Conservation (phyloP, 2,113 vertebrate genomes). For the Barbus barbus region DNA sequence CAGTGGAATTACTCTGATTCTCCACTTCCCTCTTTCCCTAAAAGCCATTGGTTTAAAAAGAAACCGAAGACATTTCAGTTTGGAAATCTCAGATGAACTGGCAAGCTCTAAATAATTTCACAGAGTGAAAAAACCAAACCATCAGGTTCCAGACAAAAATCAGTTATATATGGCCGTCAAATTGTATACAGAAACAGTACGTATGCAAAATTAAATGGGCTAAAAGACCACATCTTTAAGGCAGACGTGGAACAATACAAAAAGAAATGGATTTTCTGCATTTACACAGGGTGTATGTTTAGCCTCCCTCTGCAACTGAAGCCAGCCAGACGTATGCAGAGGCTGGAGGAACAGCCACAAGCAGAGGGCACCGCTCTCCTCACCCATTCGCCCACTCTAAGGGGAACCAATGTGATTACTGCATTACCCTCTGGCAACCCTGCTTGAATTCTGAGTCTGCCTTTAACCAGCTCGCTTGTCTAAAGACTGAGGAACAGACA, state of each 20-base stretch:
- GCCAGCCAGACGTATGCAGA: slow-evolving; percentile 44
- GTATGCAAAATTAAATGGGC: slow-evolving; percentile 20
- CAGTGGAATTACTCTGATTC: slow-evolving; percentile 21
- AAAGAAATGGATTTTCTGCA: slow-evolving; percentile 39
- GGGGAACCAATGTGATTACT: slow-evolving; percentile 62
- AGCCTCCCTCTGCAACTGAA: slow-evolving; percentile 35
- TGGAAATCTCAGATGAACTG: slow-evolving; percentile 29
- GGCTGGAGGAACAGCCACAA: slow-evolving; percentile 52
- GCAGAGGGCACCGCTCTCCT: slow-evolving; percentile 55
- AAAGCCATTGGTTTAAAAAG: slow-evolving; percentile 30
- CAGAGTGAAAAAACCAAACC: slow-evolving; percentile 18
- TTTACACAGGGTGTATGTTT: no score
- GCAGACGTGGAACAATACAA: slow-evolving; percentile 6
- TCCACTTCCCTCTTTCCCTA: not conserved
- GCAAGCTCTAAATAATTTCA: slow-evolving; percentile 33
- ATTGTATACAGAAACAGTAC: slow-evolving; percentile 2
- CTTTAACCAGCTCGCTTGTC: slow-evolving; percentile 34
- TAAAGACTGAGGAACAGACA: slow-evolving; percentile 16
- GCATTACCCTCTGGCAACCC: slow-evolving; percentile 57
- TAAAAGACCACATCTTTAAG: slow-evolving; percentile 22
- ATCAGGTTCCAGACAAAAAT: slow-evolving; percentile 31
- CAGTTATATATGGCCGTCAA: slow-evolving; percentile 23
- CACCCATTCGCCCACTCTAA: slow-evolving; percentile 54
- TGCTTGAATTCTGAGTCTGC: slow-evolving; percentile 39
- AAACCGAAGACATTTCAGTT: slow-evolving; percentile 14